A percentile compares a stretch with the other conserved stretches of the same genome.
These are phyloP conservation scores for Schizopygopsis malacanthus DNA, from an alignment of 2,797 vertebrate genomes.

Conservation along the genomic window DNA sequence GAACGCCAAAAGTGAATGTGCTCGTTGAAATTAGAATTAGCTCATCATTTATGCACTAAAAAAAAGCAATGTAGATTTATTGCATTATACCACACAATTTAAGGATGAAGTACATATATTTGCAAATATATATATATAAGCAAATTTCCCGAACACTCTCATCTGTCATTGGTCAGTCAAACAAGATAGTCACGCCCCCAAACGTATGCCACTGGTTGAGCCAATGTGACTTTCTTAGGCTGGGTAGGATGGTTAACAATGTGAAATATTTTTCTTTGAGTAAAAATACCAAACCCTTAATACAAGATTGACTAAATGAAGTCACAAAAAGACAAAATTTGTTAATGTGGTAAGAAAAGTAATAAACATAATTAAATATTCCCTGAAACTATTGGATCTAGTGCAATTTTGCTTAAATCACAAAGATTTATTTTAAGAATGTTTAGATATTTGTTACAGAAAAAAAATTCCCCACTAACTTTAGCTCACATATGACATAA, in stretches of 20 bases:
- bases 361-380: background rate
- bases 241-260: background rate
- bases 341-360: background rate
- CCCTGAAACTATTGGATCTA: background rate
- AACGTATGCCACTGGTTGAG: background rate
- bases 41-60: background rate
- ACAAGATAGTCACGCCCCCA: background rate
- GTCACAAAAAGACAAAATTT: too few relatives aligned
- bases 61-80: background rate
- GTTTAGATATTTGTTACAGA: background rate
- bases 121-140: background rate
- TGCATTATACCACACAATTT: background rate
- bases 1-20: background rate
- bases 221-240: background rate
- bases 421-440: background rate
- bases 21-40: background rate
- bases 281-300: background rate
- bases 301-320: background rate
- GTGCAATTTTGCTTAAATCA: background rate
- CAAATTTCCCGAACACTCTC: background rate
- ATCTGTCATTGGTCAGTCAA: background rate
- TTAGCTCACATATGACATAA: background rate
- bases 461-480: background rate
- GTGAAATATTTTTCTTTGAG: background rate
- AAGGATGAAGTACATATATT: background rate